phyloP scores from a whole-genome alignment of 1,140 invertebrate species.

The Formica selysi region DNA sequence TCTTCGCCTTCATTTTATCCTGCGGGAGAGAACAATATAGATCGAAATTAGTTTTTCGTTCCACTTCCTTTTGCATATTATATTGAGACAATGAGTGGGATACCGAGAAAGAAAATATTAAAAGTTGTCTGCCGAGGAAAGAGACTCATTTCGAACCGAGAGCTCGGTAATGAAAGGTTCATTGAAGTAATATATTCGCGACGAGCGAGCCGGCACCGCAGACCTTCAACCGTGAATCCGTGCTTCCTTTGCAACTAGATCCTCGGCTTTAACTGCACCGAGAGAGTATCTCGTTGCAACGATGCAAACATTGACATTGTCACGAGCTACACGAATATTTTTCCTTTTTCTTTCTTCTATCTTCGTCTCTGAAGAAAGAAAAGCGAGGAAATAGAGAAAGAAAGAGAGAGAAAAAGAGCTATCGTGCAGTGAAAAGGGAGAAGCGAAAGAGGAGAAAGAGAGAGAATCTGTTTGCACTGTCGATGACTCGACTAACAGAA shows the following conservation, averaged over 20 bases:
- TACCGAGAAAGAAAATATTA: slow-evolving; percentile 6
- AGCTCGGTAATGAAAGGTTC: slow-evolving; percentile 77
- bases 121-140: background rate
- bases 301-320: slow-evolving; percentile 82
- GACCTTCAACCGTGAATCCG: slow-evolving; percentile 73
- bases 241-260: slow-evolving; percentile 71
- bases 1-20: background rate
- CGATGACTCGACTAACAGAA: slow-evolving; percentile 79
- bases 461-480: slow-evolving; percentile 71
- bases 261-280: slow-evolving; percentile 70
- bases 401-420: background rate
- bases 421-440: slow-evolving; percentile 34
- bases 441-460: slow-evolving; percentile 6
- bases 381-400: slow-evolving; percentile 33
- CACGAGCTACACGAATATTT: slow-evolving; percentile 72
- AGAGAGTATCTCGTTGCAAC: slow-evolving; percentile 76
- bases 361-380: slow-evolving; percentile 28
- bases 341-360: slow-evolving; percentile 5
- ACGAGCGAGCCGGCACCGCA: slow-evolving; percentile 65
- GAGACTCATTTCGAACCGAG: slow-evolving; percentile 34
- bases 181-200: slow-evolving; percentile 74
- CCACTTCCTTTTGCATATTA: background rate
- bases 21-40: background rate
- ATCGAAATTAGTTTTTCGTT: slow-evolving; percentile 3
- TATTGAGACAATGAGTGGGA: background rate